Percentiles rank a stretch among this genome's conserved stretches.
Conservation (phyloP, 2,113 vertebrate species). For the Nanorana parkeri region DNA sequence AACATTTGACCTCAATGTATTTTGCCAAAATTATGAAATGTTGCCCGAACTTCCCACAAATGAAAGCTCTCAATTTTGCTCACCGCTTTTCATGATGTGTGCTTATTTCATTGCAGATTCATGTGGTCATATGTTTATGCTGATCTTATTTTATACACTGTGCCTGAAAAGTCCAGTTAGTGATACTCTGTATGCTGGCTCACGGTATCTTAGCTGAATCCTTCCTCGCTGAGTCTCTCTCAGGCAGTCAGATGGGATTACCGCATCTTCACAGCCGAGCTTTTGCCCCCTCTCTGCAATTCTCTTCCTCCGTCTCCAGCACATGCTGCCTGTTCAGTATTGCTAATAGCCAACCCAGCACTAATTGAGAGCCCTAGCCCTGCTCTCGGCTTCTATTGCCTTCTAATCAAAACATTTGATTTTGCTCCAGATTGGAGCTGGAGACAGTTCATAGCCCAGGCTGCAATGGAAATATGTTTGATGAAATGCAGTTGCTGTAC, state of each 20-base stretch:
- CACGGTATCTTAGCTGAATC: background rate
- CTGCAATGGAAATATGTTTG: slow-evolving; percentile 24
- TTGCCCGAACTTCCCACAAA: too few species aligned
- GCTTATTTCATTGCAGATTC: too few species aligned
- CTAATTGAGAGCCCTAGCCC: slow-evolving; percentile 43
- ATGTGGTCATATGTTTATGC: too few species aligned
- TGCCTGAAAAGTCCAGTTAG: background rate
- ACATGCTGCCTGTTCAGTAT: slow-evolving; percentile 16
- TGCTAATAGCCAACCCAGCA: slow-evolving; percentile 29
- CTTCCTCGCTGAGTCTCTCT: background rate
- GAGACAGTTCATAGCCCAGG: slow-evolving; percentile 3
- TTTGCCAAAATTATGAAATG: too few species aligned
- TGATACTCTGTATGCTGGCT: background rate
- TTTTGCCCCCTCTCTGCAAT: slow-evolving; percentile 6
- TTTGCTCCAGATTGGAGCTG: slow-evolving; percentile 8
- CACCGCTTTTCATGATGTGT: too few species aligned
- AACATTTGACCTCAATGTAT: too few species aligned
- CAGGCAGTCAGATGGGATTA: slow-evolving; percentile 12
- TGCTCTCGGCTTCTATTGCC: background rate
- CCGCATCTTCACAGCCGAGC: background rate
- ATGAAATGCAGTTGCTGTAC: slow-evolving; percentile 11
- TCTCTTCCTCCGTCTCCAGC: background rate
- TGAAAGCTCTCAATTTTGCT: too few species aligned
- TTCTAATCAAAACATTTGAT: slow-evolving; percentile 42
- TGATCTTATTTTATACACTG: background rate